Percentiles rank a stretch among this genome's conserved stretches.
phyloP scores from a whole-genome alignment of 1,140 invertebrate species.

The Eufriesea mexicana region DNA sequence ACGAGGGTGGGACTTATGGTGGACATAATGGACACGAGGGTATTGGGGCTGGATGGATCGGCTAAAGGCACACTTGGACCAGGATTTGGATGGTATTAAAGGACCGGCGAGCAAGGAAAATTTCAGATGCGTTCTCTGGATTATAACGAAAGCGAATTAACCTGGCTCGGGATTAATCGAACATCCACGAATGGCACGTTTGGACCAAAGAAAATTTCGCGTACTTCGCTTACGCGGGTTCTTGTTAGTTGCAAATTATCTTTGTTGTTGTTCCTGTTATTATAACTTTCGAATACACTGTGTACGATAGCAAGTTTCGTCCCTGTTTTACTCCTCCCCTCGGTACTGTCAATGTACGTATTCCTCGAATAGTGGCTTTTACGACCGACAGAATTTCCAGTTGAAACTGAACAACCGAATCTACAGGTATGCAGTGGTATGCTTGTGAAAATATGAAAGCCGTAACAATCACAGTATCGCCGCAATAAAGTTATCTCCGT shows the following conservation, averaged over 20 bases:
- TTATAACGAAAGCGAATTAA: background rate
- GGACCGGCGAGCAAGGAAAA: background rate
- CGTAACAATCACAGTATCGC: conserved; percentile 47
- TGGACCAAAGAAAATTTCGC: conserved; percentile 8
- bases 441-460: conserved; percentile 33
- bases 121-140: background rate
- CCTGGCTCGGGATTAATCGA: background rate
- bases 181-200: background rate
- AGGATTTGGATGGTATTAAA: background rate
- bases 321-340: background rate
- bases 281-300: conserved; percentile 38
- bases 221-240: background rate
- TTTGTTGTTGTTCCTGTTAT: background rate
- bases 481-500: conserved; percentile 43
- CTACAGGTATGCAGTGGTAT: conserved; percentile 12
- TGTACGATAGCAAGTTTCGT: background rate
- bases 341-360: background rate
- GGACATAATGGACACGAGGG: conserved; percentile 59
- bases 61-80: no score
- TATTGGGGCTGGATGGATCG: background rate
- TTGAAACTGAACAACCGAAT: conserved; percentile 21
- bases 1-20: conserved; percentile 76
- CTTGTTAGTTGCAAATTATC: background rate
- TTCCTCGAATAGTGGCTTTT: background rate
- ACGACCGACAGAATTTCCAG: conserved; percentile 17